These are phyloP conservation scores for Poecilia latipinna DNA, from an alignment of 2,113 vertebrate species.

Conservation along the genomic window DNA sequence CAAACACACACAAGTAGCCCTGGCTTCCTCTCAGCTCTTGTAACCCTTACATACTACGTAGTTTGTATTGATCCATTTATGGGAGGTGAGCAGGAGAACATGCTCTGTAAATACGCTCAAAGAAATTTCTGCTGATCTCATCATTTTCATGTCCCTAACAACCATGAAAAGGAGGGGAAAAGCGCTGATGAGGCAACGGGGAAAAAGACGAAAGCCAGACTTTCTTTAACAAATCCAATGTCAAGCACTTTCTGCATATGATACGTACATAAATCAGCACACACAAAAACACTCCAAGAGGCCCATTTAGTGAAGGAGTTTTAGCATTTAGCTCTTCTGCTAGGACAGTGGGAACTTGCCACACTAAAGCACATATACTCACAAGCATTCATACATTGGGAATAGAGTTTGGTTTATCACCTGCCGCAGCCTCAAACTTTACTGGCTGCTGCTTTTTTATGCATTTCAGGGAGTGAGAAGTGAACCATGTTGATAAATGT, in stretches of 20 bases:
- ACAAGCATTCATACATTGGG: constrained; percentile 20
- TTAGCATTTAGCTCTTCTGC: constrained; percentile 30
- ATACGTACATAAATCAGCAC: constrained; percentile 4
- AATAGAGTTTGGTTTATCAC: constrained; percentile 58
- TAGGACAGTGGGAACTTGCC: constrained; percentile 33
- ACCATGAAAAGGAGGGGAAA: constrained; percentile 59
- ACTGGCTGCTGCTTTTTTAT: constrained; percentile 28
- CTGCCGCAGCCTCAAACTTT: constrained; percentile 31
- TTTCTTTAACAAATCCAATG: constrained; percentile 65
- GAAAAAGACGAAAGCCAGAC: constrained; percentile 40
- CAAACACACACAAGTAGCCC: constrained; percentile 10
- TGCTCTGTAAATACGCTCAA: constrained; percentile 71
- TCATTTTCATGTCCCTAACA: constrained; percentile 65
- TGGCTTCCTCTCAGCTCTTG: constrained; percentile 39
- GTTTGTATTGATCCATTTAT: constrained; percentile 71
- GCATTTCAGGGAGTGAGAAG: constrained; percentile 38
- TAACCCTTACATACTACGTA: constrained; percentile 54
- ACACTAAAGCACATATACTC: constrained; percentile 17
- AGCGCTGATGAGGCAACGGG: constrained; percentile 71
- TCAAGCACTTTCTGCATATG: constrained; percentile 61
- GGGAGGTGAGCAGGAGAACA: constrained; percentile 45
- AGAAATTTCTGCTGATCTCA: constrained; percentile 61
- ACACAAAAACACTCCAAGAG: constrained; percentile 3
- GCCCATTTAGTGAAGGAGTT: constrained; percentile 13
- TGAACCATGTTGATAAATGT: constrained; percentile 47